Conservation (phyloP, 2,888 invertebrate genomes). For the Altica lythri region DNA sequence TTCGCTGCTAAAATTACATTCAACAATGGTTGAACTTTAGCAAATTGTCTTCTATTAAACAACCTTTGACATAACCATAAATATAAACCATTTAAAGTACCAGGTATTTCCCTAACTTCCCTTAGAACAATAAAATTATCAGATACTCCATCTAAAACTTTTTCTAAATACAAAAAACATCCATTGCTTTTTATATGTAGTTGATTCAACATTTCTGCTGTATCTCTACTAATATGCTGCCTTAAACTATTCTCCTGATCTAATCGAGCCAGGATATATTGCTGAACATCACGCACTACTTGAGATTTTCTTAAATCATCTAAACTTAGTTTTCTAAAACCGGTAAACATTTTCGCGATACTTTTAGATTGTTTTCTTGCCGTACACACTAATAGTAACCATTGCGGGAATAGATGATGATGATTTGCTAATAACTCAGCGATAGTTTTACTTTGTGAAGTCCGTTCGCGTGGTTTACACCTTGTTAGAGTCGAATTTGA, state of each 20-base stretch:
- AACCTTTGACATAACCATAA: conserved; percentile 93
- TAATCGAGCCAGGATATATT: conserved; percentile 88
- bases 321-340: conserved; percentile 88
- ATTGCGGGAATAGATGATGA: conserved; percentile 89
- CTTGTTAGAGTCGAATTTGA: conserved; percentile 62
- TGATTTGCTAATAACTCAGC: conserved; percentile 86
- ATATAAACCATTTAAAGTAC: conserved; percentile 92
- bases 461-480: conserved; percentile 58
- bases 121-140: conserved; percentile 91
- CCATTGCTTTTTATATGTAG: conserved; percentile 96
- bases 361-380: conserved; percentile 84
- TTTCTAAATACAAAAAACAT: conserved; percentile 84
- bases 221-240: conserved; percentile 87
- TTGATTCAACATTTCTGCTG: conserved; percentile 93
- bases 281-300: conserved; percentile 93
- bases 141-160: conserved; percentile 88
- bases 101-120: conserved; percentile 91
- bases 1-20: conserved; percentile 88
- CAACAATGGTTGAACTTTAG: conserved; percentile 81
- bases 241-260: conserved; percentile 88
- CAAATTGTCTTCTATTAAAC: conserved; percentile 86
- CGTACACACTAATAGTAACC: conserved; percentile 89
- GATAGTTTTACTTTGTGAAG: conserved; percentile 67
- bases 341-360: conserved; percentile 79
- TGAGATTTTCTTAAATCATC: conserved; percentile 89